A percentile compares a stretch with the other conserved stretches of the same genome.
These are phyloP conservation scores for Mizuhopecten yessoensis DNA, from an alignment of 1,140 invertebrate genomes.

Conservation along the genomic window DNA sequence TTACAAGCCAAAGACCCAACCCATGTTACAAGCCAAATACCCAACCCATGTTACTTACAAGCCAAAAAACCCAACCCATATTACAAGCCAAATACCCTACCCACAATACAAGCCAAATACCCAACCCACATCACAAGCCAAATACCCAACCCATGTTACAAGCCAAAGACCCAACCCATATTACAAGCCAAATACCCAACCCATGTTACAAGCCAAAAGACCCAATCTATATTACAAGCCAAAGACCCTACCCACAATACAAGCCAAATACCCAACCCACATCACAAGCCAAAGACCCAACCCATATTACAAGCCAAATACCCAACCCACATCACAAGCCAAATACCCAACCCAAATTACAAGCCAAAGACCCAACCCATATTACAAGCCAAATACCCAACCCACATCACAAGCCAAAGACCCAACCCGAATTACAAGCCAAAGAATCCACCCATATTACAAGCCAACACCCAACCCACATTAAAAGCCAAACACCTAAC, in stretches of 20 bases:
- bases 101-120: neutral
- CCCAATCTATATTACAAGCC: neutral
- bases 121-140: neutral
- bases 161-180: neutral
- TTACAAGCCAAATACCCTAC: neutral
- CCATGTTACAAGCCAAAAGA: neutral
- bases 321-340: neutral
- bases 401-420: neutral
- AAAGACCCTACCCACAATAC: neutral
- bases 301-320: neutral
- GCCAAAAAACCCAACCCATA: neutral
- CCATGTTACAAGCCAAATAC: neutral
- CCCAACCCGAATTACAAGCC: neutral
- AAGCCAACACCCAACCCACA: neutral
- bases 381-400: neutral
- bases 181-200: neutral
- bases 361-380: slow-evolving; percentile 14
- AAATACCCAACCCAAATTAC: neutral
- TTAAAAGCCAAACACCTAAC: neutral
- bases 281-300: slow-evolving; percentile 1
- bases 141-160: neutral
- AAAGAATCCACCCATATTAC: neutral
- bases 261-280: neutral
- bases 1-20: neutral
- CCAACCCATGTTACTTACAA: neutral